Evolutionary conservation across 2,113 vertebrate species (phyloP).

Genomic region (Puffinus mauretanicus): DNA sequence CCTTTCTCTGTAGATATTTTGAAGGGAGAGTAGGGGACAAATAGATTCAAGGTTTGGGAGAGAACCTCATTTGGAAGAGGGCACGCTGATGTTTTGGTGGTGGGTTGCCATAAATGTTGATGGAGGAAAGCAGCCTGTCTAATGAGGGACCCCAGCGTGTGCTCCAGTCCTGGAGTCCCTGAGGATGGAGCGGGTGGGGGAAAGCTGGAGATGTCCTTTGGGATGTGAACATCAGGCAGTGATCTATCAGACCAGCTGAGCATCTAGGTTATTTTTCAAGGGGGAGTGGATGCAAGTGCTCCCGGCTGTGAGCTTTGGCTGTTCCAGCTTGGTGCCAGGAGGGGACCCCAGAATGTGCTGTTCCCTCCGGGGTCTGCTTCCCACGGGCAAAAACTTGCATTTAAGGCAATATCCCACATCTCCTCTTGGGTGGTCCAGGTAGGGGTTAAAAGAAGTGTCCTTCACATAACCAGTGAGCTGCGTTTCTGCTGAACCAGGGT

Average conservation of each 20-base stretch:
- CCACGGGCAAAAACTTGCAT: neutral
- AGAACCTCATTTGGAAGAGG: neutral
- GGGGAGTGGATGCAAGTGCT: neutral
- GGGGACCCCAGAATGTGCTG: fast-evolving
- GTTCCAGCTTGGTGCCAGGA: neutral
- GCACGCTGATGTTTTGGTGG: neutral
- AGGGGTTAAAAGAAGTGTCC: neutral
- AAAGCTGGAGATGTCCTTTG: neutral
- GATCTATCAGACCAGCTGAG: neutral
- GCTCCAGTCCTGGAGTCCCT: neutral
- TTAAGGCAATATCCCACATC: neutral
- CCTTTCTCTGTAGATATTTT: neutral
- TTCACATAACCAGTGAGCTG: neutral
- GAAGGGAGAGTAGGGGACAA: neutral
- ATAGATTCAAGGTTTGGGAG: neutral
- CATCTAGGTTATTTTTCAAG: neutral
- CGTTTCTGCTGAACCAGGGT: neutral
- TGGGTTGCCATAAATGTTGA: neutral
- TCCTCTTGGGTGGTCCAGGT: neutral
- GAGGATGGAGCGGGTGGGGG: neutral
- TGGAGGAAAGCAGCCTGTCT: neutral
- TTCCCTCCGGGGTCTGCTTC: neutral
- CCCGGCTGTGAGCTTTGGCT: neutral
- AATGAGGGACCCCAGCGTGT: too few relatives aligned
- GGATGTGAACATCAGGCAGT: neutral